Conservation (phyloP, 2,113 vertebrate species). For the Sitta europaea region DNA sequence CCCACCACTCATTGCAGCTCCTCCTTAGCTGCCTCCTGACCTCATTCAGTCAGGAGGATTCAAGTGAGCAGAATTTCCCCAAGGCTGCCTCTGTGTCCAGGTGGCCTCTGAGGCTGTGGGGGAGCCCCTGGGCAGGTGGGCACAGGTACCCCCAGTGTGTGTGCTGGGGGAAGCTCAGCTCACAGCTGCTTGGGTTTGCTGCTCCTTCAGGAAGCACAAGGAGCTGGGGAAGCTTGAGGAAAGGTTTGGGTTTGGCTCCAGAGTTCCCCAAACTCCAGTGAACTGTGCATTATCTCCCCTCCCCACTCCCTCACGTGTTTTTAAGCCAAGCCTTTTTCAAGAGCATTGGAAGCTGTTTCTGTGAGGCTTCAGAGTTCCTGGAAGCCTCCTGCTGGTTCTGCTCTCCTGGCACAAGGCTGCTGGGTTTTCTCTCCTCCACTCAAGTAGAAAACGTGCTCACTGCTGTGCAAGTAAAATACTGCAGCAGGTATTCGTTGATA, state of each 20-base stretch:
- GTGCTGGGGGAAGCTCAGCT: background rate
- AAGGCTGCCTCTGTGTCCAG: background rate
- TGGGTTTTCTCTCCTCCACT: background rate
- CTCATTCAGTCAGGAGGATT: background rate
- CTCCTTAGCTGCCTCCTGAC: background rate
- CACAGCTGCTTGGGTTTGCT: background rate
- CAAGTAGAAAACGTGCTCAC: background rate
- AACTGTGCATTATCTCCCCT: background rate
- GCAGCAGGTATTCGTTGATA: background rate
- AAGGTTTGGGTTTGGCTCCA: background rate
- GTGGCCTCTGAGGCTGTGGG: background rate
- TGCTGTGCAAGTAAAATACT: background rate
- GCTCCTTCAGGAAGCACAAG: background rate
- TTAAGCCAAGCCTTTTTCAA: background rate
- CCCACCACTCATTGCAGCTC: background rate
- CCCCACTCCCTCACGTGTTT: background rate
- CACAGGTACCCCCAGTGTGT: rapidly evolving
- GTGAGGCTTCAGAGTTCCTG: background rate
- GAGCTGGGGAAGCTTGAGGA: background rate
- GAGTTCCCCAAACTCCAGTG: background rate
- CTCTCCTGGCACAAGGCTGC: background rate
- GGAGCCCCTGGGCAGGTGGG: background rate
- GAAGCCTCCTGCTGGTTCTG: background rate
- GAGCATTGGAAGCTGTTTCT: background rate
- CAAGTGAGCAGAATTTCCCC: background rate